Evolutionary conservation across 2,797 vertebrate genomes (phyloP), one percentile per base, ranked within the genome.

Genomic region (Zalophus californianus): DNA sequence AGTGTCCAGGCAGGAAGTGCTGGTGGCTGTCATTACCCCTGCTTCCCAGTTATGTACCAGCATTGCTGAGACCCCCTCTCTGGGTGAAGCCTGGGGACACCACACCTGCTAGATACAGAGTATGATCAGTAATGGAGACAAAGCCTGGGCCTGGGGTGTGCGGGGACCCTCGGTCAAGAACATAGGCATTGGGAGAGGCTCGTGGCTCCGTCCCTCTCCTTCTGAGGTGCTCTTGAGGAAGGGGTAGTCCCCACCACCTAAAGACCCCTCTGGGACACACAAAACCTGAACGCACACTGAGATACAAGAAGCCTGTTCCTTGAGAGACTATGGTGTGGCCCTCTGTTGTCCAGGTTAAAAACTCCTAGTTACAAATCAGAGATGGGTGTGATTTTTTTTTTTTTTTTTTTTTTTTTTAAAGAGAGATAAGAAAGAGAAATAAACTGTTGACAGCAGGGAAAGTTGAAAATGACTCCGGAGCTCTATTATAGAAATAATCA

Each of bases 301-400:
- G 2, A 38, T n/a, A 56, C 23, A 70, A 66, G n/a, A 5, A 23
- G 35, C 4, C 50, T 2, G 20, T 5, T 75, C 56, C 11, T 12
- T 2, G 1, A 5, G 6, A 35, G 10, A 23, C 41, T 5, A 20
- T 27, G 29, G 52, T 7, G 0, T 2, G 13, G 48, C n/a, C 25
- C 86, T 29, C 32, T 8, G 23, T 44, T 21, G 86, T 73, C 66
- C 32, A 50, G 48, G 8, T 41, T 52, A 38, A 38, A 58, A 58
- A 25, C 44, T 66, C 68, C 16, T 52, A 68, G 38, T 85, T 29
- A 38, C 7, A 80, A 52, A 4, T 54, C 11, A 27, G 68, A 35
- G 35, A 10, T 20, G 11, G 11, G n/a, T 23, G 7, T 44, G 44
- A 44, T 44, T 44, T 44, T 44, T 44, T 44, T 44, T 44, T 44